Base-by-base conservation (phyloP, 2,113 vertebrate species). In the Xenopus tropicalis region DNA sequence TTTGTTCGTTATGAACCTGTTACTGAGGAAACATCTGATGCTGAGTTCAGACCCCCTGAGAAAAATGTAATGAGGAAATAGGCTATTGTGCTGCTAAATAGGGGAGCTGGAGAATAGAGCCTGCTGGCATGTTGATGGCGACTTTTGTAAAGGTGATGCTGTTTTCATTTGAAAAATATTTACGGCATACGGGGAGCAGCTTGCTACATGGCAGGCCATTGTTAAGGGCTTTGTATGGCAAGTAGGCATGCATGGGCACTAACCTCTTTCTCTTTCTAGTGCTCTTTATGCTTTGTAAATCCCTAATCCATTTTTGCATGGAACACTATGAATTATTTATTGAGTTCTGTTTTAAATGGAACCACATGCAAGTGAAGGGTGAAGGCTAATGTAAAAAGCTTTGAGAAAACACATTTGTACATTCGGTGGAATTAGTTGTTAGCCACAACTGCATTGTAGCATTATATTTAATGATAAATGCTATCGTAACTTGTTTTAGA, bases 1-100 rank as follows among this genome's bases (percentile, higher is more conserved):
- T 48, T 51, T 51, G 23, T 74, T 51, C 52, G 61, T 61, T 68
- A 54, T 68, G 17, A 20, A 48, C 65, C 43, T 58, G 62, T 73
- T 66, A 56, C 62, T 29, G 51, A 25, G 24, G 63, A 42, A 57
- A 54, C 17, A 23, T 65, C 65, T 66, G 29, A 59, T 25, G 52
- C 44, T 59, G 23, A 14, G 37, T 44, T 74, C 2, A 5, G 24
- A 61, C 46, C 51, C 65, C 22, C 16, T 14, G 1, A n/a, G 67
- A 69, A 48, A 54, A n/a, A 69, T 56, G 22, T 21, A 19, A 56
- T 12, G 10, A n/a, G 24, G 29, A 17, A 11, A 44, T 13, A 58
- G 11, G 1, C 14, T n/a, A 66, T 66, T 57, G 8, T 72, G 13
- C 42, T 46, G 6, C 29, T 37, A 9, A 37, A 37, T 37, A 37